These are phyloP conservation scores for Strix occidentalis DNA, from an alignment of 2,797 vertebrate genomes.

Conservation along the genomic window DNA sequence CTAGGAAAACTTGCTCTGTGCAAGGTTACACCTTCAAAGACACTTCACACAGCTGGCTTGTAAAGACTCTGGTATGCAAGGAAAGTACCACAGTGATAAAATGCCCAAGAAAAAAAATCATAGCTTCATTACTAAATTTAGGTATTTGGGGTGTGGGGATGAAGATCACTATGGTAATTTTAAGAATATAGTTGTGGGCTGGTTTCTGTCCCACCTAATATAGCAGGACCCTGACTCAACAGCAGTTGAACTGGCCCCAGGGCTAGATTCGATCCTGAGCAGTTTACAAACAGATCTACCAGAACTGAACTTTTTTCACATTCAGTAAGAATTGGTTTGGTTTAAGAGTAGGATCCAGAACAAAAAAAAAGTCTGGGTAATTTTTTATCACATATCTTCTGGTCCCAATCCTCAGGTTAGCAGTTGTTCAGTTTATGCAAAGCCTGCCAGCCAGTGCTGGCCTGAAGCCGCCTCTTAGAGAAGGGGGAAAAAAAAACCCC, in stretches of 20 bases:
- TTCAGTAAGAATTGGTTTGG: background rate
- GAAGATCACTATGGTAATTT: background rate
- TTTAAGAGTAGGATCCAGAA: background rate
- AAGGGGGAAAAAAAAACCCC: accelerated
- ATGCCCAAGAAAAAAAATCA: background rate
- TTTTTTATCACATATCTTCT: background rate
- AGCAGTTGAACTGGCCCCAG: background rate
- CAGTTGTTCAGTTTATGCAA: background rate
- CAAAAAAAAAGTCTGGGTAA: background rate
- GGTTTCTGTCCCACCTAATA: background rate
- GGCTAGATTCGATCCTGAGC: background rate
- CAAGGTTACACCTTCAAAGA: conserved; percentile 30
- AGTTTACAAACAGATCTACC: background rate
- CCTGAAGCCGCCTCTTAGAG: background rate
- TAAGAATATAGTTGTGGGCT: background rate
- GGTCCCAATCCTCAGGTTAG: background rate
- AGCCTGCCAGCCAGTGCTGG: background rate
- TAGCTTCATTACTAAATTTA: background rate
- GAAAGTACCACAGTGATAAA: background rate
- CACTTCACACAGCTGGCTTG: conserved; percentile 17
- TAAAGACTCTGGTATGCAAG: conserved; percentile 38
- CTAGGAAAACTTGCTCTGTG: conserved; percentile 12
- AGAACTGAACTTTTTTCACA: background rate
- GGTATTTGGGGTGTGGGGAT: background rate
- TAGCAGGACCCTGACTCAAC: background rate